Base-by-base conservation (phyloP, 2,888 invertebrate genomes). In the Drosophila anceps region DNA sequence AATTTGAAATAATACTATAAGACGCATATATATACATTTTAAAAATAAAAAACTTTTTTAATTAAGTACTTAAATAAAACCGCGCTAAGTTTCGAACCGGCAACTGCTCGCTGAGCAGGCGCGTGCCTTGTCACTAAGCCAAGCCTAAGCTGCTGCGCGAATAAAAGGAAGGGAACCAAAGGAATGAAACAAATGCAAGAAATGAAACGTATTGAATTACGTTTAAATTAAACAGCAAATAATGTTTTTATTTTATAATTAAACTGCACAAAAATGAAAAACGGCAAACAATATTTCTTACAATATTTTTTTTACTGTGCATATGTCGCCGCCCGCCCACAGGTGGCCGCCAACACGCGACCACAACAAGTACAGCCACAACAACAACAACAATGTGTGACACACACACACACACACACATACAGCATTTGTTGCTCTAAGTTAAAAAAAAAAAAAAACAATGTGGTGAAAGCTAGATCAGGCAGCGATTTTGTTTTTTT, bases 311-410 rank as follows among this genome's bases (percentile, higher is more conserved):
- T 57, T 31, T 43, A 9, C 43, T 33, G 15, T 57, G 43, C 10
- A 43, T 43, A 4, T n/a, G 54, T n/a, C 29, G 54, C 13, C 18
- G 53, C 33, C 66, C 75, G 79, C 77, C 77, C 79, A 78, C 77
- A 79, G 79, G 64, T 68, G 79, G 75, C 75, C 75, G 72, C 71
- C 77, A 79, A 77, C 78, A 78, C 77, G 57, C 73, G 59, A 41
- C 64, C 61, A 53, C 68, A 63, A 53, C 61, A 63, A 71, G 44
- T 31, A 53, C 66, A 44, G 27, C 53, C 61, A 24, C 61, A 35
- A 37, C 50, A 50, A 44, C 62, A 53, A 41, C 20, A n/a, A 51
- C 35, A 54, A 41, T 54, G 41, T 50, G 37, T 50, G 67, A 27
- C 66, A 68, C 33, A 68, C 48, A 50, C 39, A 50, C 64, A 55